Conservation (phyloP, 2,888 invertebrate genomes). For the Philereme transversata region DNA sequence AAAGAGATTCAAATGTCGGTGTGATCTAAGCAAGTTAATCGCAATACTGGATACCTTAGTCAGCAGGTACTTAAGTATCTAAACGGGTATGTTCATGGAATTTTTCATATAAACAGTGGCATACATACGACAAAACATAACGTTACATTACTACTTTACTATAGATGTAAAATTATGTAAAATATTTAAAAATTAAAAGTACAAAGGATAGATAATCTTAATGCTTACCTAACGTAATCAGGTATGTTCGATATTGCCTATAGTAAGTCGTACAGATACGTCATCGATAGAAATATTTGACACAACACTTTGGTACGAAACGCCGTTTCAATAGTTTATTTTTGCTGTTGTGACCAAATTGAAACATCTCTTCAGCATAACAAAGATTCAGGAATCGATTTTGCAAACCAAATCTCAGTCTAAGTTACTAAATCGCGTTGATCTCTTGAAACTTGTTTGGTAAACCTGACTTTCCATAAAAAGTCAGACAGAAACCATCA, state of each 20-base stretch:
- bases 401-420: neutral
- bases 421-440: no score
- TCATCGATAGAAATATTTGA: conserved; percentile 32
- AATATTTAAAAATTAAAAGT: conserved; percentile 4
- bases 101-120: conserved; percentile 25
- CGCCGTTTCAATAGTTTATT: conserved; percentile 5
- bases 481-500: no score
- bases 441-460: conserved; percentile 6
- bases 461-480: neutral
- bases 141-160: no score
- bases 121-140: conserved; percentile 1
- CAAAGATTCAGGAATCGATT: neutral
- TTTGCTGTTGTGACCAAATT: neutral
- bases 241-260: conserved; percentile 11
- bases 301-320: conserved; percentile 10
- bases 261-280: conserved; percentile 31
- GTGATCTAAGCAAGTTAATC: conserved; percentile 18
- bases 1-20: conserved; percentile 2
- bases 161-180: neutral
- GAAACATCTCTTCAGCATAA: conserved; percentile 1
- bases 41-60: conserved; percentile 22
- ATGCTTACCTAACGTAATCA: conserved; percentile 11
- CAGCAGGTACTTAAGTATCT: conserved; percentile 16
- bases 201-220: conserved; percentile 1
- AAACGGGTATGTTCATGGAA: conserved; percentile 24